These are phyloP conservation scores for Drosophila rhopaloa DNA, from an alignment of 1,140 invertebrate species.

Conservation along the genomic window DNA sequence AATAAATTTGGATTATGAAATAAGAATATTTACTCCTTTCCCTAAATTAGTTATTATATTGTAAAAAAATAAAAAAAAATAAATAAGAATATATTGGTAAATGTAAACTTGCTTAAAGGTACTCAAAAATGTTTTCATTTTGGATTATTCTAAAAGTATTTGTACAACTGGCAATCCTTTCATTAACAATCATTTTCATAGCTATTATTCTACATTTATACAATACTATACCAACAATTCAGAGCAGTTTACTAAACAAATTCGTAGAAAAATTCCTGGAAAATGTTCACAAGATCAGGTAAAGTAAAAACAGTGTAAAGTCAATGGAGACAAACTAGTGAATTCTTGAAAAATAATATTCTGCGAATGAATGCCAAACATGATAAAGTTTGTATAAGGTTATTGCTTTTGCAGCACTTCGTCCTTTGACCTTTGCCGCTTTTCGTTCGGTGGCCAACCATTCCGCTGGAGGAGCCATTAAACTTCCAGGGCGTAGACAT, in stretches of 20 bases:
- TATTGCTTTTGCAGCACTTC: neutral
- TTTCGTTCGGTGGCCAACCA: neutral
- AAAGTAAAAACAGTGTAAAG: neutral
- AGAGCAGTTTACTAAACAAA: neutral
- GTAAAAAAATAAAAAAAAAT: too few relatives aligned
- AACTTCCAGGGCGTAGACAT: neutral
- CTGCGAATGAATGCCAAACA: neutral
- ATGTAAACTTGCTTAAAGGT: too few relatives aligned
- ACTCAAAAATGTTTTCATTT: too few relatives aligned
- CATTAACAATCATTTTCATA: neutral
- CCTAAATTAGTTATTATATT: too few relatives aligned
- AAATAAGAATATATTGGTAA: too few relatives aligned
- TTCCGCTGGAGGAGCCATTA: neutral
- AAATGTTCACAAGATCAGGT: constrained; percentile 11
- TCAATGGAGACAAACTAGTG: neutral
- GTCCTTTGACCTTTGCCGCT: neutral
- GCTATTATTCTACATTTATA: neutral
- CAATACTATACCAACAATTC: neutral
- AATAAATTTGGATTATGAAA: too few relatives aligned
- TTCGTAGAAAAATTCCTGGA: neutral
- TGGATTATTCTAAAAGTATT: too few relatives aligned
- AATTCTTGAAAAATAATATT: neutral
- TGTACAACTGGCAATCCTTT: neutral
- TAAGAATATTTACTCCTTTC: too few relatives aligned
- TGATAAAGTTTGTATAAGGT: neutral